Evolutionary conservation across 2,113 vertebrate genomes (phyloP).

Genomic region (Anser brachyrhynchus): DNA sequence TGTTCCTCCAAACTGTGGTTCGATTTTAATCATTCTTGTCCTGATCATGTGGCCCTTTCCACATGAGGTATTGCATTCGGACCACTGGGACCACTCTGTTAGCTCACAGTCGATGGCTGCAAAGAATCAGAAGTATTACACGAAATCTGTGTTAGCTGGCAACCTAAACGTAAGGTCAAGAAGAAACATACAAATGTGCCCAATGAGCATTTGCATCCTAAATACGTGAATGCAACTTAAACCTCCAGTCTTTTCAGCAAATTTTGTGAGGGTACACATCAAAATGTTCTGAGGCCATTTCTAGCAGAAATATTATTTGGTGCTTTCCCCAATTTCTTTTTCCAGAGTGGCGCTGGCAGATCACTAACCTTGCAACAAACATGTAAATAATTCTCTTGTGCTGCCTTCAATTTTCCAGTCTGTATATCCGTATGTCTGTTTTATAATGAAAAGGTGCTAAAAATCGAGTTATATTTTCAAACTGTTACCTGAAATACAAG

Average conservation of each 20-base stretch:
- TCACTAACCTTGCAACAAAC: not conserved
- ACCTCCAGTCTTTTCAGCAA: not conserved
- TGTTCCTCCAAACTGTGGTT: conserved; percentile 94
- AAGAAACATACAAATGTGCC: not conserved
- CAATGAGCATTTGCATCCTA: not conserved
- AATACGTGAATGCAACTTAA: not conserved
- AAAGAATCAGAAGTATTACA: not conserved
- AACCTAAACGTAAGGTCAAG: not conserved
- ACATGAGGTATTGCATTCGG: conserved; percentile 96
- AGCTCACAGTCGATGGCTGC: conserved; percentile 91
- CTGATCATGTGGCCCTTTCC: conserved; percentile 96
- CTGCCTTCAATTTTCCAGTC: not conserved
- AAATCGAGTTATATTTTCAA: conserved; percentile 5
- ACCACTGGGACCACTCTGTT: conserved; percentile 96
- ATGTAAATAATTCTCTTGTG: not conserved
- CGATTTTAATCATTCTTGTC: conserved; percentile 88
- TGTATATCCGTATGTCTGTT: not conserved
- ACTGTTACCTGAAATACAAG: not conserved
- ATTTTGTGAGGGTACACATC: not conserved
- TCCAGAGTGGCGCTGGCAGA: not conserved
- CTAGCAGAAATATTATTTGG: not conserved
- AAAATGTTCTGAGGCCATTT: not conserved
- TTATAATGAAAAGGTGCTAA: conserved; percentile 21
- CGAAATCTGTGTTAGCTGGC: fast-evolving
- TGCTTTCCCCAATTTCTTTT: not conserved